Evolutionary conservation across 2,888 invertebrate genomes (phyloP).

Genomic region (Callinectes sapidus): DNA sequence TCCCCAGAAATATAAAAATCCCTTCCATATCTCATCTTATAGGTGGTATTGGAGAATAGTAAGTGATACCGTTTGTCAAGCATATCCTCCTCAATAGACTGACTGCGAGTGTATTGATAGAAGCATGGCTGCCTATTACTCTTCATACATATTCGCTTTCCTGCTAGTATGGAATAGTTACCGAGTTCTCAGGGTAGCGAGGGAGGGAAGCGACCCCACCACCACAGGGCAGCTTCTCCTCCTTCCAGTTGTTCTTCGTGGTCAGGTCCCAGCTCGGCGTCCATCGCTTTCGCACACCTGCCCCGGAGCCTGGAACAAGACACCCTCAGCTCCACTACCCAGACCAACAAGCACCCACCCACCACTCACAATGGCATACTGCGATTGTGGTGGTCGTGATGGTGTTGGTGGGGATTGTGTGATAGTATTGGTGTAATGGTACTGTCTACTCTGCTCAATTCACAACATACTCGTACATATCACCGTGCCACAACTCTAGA

Average conservation of each 20-base stretch:
- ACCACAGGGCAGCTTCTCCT: conserved; percentile 37
- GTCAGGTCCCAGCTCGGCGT: conserved; percentile 52
- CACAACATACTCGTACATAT: too few species aligned
- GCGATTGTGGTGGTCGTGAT: not conserved
- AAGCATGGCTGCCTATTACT: not conserved
- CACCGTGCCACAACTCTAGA: too few species aligned
- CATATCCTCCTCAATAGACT: too few species aligned
- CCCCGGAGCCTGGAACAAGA: not conserved
- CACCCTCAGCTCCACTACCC: not conserved
- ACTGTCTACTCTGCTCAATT: not conserved
- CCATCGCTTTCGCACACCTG: conserved; percentile 52
- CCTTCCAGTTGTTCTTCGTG: conserved; percentile 50
- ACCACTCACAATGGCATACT: not conserved
- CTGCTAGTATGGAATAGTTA: not conserved
- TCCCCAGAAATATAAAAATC: too few species aligned
- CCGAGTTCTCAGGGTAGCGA: conserved; percentile 32
- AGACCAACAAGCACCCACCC: not conserved
- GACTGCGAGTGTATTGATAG: too few species aligned
- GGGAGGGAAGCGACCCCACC: conserved; percentile 51
- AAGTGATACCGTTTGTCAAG: too few species aligned
- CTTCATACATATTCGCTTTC: not conserved
- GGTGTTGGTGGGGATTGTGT: not conserved
- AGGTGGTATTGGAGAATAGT: too few species aligned
- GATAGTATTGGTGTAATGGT: not conserved
- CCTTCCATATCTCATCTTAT: too few species aligned